These are phyloP conservation scores for Plodia interpunctella DNA, from an alignment of 1,140 invertebrate species.

Conservation along the genomic window DNA sequence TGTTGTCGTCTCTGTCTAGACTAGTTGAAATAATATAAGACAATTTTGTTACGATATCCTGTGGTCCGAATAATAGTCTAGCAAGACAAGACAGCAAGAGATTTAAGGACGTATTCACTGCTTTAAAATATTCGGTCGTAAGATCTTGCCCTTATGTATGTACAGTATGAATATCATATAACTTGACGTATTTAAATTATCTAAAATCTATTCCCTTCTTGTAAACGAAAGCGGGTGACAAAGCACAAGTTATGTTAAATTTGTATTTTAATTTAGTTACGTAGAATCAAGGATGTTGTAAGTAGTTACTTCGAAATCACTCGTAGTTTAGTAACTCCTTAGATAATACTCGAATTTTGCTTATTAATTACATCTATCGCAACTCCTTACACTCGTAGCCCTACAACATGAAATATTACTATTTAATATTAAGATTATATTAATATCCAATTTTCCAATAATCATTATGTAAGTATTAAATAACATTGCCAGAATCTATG, in stretches of 20 bases:
- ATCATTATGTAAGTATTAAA: not conserved
- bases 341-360: conserved; percentile 2
- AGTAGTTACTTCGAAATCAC: conserved; percentile 1
- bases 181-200: too few relatives aligned
- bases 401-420: not conserved
- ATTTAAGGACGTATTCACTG: too few relatives aligned
- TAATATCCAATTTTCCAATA: not conserved
- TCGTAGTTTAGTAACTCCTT: not conserved
- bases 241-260: conserved; percentile 46
- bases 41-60: too few relatives aligned
- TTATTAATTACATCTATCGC: not conserved
- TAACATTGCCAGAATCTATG: conserved; percentile 2
- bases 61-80: too few relatives aligned
- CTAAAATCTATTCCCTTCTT: not conserved
- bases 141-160: too few relatives aligned
- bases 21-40: too few relatives aligned
- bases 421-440: conserved; percentile 3
- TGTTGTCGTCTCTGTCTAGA: too few relatives aligned
- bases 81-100: too few relatives aligned
- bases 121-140: too few relatives aligned
- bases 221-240: conserved; percentile 3
- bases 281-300: too few relatives aligned
- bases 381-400: not conserved
- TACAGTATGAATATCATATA: too few relatives aligned
- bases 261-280: conserved; percentile 11